A percentile compares a stretch with the other conserved stretches of the same genome.
Evolutionary conservation across 2,888 invertebrate species (phyloP).

Genomic region (Rosalia funebris): DNA sequence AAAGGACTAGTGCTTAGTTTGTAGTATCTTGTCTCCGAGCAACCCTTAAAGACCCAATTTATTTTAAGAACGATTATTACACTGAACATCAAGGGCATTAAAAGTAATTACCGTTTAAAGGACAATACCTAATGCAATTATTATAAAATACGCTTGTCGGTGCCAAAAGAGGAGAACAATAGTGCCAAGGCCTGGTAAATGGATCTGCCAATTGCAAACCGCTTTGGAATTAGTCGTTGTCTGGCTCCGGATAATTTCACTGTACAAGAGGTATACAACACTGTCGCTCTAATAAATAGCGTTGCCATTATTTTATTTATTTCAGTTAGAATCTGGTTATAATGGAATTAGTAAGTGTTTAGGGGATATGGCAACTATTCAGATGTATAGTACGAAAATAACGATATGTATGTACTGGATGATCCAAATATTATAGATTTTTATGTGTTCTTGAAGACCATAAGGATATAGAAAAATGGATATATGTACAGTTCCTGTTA

Average conservation of each 20-base stretch:
- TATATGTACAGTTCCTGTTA: too few relatives aligned
- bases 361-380: too few relatives aligned
- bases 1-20: too few relatives aligned
- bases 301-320: too few relatives aligned
- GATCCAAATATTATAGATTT: too few relatives aligned
- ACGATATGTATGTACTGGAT: too few relatives aligned
- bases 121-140: conserved; percentile 4
- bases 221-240: conserved; percentile 1
- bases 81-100: conserved; percentile 4
- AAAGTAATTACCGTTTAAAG: conserved; percentile 2
- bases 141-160: conserved; percentile 4
- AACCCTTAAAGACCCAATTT: neutral
- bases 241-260: conserved; percentile 2
- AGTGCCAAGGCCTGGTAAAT: neutral
- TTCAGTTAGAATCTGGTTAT: too few relatives aligned
- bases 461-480: too few relatives aligned
- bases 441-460: too few relatives aligned
- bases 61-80: conserved; percentile 1
- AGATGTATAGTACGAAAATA: too few relatives aligned
- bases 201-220: conserved; percentile 4
- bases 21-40: neutral
- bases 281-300: neutral
- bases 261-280: neutral
- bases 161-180: conserved; percentile 1
- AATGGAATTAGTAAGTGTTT: too few relatives aligned